Percentiles rank a stretch among this genome's conserved stretches.
These are phyloP conservation scores for Anisognathus igniventris DNA, from an alignment of 2,797 vertebrate genomes.

Conservation along the genomic window DNA sequence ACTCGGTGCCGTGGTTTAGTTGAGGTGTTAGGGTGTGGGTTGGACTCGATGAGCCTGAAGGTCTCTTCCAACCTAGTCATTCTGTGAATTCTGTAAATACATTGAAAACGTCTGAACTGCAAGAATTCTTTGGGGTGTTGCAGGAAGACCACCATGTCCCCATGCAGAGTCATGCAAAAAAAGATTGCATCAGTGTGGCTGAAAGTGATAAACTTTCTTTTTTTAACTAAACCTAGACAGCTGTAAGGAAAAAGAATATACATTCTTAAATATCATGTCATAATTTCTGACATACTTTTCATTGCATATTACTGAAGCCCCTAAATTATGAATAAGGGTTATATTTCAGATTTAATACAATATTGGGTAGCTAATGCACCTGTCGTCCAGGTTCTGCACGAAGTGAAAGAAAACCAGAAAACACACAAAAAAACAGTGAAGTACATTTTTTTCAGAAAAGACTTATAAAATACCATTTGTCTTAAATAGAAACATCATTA, in stretches of 20 bases:
- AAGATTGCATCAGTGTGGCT: not conserved
- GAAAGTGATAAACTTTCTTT: not conserved
- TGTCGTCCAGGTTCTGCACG: not conserved
- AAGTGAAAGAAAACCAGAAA: not conserved
- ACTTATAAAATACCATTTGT: not conserved
- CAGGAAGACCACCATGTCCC: not conserved
- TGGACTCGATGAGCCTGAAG: not conserved
- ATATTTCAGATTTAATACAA: not conserved
- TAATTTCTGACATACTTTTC: not conserved
- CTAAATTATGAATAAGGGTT: not conserved
- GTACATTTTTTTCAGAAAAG: not conserved
- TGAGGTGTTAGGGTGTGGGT: not conserved
- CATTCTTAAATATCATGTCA: not conserved
- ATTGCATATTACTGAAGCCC: not conserved
- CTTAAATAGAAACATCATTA: not conserved
- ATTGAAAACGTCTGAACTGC: not conserved
- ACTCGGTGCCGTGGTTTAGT: not conserved
- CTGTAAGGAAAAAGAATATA: not conserved
- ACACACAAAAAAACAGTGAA: not conserved
- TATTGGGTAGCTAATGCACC: not conserved
- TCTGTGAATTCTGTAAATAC: not conserved
- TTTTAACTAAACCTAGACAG: not conserved
- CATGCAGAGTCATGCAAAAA: not conserved
- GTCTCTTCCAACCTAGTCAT: not conserved
- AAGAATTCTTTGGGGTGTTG: not conserved